These are phyloP conservation scores for Punctoribates punctum DNA, from an alignment of 2,888 invertebrate species.

Conservation along the genomic window DNA sequence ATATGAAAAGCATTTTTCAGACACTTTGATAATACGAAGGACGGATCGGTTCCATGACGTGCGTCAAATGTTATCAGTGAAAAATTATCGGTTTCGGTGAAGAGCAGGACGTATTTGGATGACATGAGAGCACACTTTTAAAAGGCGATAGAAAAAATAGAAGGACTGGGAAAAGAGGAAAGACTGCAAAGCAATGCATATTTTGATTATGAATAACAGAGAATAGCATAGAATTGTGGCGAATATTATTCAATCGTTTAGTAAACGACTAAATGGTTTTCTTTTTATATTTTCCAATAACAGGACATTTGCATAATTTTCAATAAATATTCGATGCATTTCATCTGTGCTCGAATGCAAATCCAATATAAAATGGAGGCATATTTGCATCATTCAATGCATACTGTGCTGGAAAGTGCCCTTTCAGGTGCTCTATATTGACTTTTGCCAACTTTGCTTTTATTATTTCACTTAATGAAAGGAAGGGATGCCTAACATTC, in stretches of 20 bases:
- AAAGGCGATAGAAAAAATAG: neutral
- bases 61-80: conserved; percentile 24
- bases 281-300: conserved; percentile 25
- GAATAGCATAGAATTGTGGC: neutral
- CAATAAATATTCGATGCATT: conserved; percentile 27
- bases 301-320: conserved; percentile 29
- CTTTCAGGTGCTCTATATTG: conserved; percentile 35
- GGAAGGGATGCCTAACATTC: neutral
- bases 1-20: conserved; percentile 21
- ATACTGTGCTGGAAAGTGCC: conserved; percentile 23
- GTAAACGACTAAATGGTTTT: conserved; percentile 13
- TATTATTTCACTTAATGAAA: conserved; percentile 3
- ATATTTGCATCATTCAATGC: conserved; percentile 34
- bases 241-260: conserved; percentile 28
- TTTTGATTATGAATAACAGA: conserved; percentile 8
- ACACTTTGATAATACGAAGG: conserved; percentile 31
- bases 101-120: conserved; percentile 27
- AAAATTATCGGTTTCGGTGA: conserved; percentile 31
- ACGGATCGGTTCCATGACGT: conserved; percentile 13
- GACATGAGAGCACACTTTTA: conserved; percentile 1
- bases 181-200: neutral
- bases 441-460: conserved; percentile 30
- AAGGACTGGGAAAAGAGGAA: neutral
- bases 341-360: conserved; percentile 10
- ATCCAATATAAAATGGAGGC: conserved; percentile 24